A percentile compares a stretch with the other conserved stretches of the same genome.
Conservation (phyloP, 2,888 invertebrate genomes). For the Tridacna gigas region DNA sequence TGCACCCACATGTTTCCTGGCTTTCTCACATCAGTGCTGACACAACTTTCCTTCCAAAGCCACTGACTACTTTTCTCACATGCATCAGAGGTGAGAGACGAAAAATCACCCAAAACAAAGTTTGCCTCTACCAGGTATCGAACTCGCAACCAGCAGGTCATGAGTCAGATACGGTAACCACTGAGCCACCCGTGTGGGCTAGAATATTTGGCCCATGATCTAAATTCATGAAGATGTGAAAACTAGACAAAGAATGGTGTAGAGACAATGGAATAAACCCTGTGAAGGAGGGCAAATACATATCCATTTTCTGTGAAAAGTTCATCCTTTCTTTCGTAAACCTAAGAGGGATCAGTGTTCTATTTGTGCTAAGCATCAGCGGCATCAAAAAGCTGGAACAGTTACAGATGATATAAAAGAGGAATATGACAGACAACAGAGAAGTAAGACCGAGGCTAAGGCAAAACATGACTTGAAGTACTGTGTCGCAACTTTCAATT, state of each 20-base stretch:
- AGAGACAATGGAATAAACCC: not conserved
- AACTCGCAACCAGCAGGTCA: too few species aligned
- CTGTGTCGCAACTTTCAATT: not conserved
- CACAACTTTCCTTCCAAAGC: too few species aligned
- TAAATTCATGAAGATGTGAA: not conserved
- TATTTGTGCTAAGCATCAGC: slow-evolving; percentile 35
- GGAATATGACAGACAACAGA: slow-evolving; percentile 21
- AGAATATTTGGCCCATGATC: not conserved
- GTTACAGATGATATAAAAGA: slow-evolving; percentile 13
- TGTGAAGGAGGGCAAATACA: slow-evolving; percentile 26
- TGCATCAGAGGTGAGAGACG: too few species aligned
- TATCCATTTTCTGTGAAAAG: slow-evolving; percentile 46
- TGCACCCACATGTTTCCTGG: too few species aligned
- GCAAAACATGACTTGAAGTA: slow-evolving; percentile 35
- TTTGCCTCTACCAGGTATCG: too few species aligned
- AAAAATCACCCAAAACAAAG: too few species aligned
- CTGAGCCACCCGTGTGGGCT: too few species aligned
- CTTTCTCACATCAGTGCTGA: too few species aligned
- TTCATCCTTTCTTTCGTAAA: slow-evolving; percentile 38
- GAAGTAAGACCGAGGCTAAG: slow-evolving; percentile 3
- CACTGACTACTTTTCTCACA: too few species aligned
- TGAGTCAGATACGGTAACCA: too few species aligned
- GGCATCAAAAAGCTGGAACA: slow-evolving; percentile 14
- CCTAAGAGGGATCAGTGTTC: slow-evolving; percentile 59
- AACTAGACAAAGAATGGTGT: not conserved